These are phyloP conservation scores for Heteronetta atricapilla DNA, from an alignment of 2,113 vertebrate species.

Conservation along the genomic window DNA sequence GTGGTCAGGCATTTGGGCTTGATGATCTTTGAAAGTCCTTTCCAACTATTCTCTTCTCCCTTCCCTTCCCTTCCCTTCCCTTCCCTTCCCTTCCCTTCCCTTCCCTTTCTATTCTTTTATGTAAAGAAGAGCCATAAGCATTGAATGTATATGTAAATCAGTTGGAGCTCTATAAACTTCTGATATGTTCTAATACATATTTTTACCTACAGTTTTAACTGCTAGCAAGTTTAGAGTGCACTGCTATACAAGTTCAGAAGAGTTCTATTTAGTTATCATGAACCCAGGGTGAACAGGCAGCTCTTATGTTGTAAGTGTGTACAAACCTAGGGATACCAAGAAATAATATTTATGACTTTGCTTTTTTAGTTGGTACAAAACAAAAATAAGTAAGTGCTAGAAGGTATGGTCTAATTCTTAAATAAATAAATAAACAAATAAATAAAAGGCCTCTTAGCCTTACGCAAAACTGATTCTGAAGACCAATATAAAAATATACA, in stretches of 20 bases:
- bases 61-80: not conserved
- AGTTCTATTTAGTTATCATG: not conserved
- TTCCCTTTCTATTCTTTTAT: not conserved
- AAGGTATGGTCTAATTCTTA: not conserved
- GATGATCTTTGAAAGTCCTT: not conserved
- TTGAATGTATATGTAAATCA: not conserved
- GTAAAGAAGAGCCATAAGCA: not conserved
- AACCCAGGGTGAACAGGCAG: not conserved
- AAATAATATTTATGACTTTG: not conserved
- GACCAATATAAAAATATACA: not conserved
- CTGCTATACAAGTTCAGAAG: constrained; percentile 19
- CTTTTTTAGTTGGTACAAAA: not conserved
- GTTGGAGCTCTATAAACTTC: not conserved
- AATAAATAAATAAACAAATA: not conserved
- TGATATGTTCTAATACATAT: not conserved
- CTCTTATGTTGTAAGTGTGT: not conserved
- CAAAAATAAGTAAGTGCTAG: not conserved
- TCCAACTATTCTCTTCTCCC: not conserved
- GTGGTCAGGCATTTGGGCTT: not conserved
- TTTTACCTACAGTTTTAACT: not conserved
- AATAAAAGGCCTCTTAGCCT: not conserved
- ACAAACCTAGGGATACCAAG: not conserved
- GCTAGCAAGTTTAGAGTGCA: not conserved
- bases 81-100: not conserved
- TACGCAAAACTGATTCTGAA: not conserved